Percentiles rank a stretch among this genome's conserved stretches.
phyloP scores from a whole-genome alignment of 2,797 vertebrate species.

The Melanotaenia nigrans region DNA sequence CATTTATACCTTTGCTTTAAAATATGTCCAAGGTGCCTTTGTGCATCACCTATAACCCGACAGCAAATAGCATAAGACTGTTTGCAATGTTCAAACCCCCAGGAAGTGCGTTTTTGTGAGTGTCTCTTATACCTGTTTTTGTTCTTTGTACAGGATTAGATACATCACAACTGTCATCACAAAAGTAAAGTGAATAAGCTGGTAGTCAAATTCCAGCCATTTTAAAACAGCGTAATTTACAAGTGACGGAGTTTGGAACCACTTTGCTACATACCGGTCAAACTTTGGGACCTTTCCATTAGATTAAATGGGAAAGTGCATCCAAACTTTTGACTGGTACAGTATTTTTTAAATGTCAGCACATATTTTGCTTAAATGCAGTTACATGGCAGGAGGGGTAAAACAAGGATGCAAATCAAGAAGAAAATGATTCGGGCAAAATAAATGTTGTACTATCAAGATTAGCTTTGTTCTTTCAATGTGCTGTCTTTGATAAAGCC shows the following conservation, averaged over 20 bases:
- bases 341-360: too few species aligned
- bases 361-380: too few species aligned
- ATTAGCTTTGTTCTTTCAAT: too few species aligned
- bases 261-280: neutral
- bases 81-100: constrained; percentile 38
- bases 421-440: neutral
- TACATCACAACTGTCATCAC: constrained; percentile 9
- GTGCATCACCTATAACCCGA: constrained; percentile 54
- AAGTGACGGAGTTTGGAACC: neutral
- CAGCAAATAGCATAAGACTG: constrained; percentile 41
- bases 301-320: too few species aligned
- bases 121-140: constrained; percentile 42
- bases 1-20: constrained; percentile 18
- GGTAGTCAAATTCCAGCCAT: neutral
- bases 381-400: too few species aligned
- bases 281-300: too few species aligned
- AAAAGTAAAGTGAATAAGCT: constrained; percentile 12
- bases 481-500: too few species aligned
- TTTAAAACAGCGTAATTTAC: constrained; percentile 1
- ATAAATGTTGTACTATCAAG: neutral
- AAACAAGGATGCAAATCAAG: neutral
- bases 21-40: constrained; percentile 56
- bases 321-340: too few species aligned
- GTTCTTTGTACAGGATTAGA: constrained; percentile 13
- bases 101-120: constrained; percentile 33